These are phyloP conservation scores for Nymphalis io DNA, from an alignment of 1,140 invertebrate genomes.

Conservation along the genomic window DNA sequence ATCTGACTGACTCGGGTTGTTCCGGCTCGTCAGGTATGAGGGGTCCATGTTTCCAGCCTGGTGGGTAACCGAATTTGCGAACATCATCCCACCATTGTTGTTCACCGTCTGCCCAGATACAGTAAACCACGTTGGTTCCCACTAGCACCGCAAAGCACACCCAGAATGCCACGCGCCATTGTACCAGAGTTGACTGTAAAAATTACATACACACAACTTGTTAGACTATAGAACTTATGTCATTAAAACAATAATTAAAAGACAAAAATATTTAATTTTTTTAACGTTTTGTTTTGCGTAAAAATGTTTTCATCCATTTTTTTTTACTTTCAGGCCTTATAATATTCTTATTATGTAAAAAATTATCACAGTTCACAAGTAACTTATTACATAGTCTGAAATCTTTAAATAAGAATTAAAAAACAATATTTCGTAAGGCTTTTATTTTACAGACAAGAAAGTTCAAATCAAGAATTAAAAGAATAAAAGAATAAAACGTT, in stretches of 20 bases:
- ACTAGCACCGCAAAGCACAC: slow-evolving; percentile 87
- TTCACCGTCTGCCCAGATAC: slow-evolving; percentile 86
- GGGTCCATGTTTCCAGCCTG: slow-evolving; percentile 66
- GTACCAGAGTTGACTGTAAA: slow-evolving; percentile 85
- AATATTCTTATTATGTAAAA: too few relatives aligned
- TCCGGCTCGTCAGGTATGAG: slow-evolving; percentile 46
- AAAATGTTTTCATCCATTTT: too few relatives aligned
- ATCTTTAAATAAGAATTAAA: too few relatives aligned
- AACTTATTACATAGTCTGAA: too few relatives aligned
- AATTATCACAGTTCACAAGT: too few relatives aligned
- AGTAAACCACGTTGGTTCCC: slow-evolving; percentile 87
- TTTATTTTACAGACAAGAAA: background rate
- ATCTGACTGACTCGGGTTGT: slow-evolving; percentile 48
- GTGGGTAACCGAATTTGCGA: slow-evolving; percentile 65
- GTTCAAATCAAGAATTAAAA: background rate
- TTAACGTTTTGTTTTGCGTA: too few relatives aligned
- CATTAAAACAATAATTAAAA: too few relatives aligned
- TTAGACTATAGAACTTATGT: too few relatives aligned
- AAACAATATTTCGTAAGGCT: too few relatives aligned
- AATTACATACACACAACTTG: slow-evolving; percentile 3
- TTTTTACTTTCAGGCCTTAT: too few relatives aligned
- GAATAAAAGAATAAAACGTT: background rate
- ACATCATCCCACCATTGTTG: slow-evolving; percentile 86
- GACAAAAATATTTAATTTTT: too few relatives aligned
- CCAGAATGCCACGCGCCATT: slow-evolving; percentile 93